A percentile compares a stretch with the other conserved stretches of the same genome.
These are phyloP conservation scores for Acanthococcus lagerstroemiae DNA, from an alignment of 2,888 invertebrate genomes.

Conservation along the genomic window DNA sequence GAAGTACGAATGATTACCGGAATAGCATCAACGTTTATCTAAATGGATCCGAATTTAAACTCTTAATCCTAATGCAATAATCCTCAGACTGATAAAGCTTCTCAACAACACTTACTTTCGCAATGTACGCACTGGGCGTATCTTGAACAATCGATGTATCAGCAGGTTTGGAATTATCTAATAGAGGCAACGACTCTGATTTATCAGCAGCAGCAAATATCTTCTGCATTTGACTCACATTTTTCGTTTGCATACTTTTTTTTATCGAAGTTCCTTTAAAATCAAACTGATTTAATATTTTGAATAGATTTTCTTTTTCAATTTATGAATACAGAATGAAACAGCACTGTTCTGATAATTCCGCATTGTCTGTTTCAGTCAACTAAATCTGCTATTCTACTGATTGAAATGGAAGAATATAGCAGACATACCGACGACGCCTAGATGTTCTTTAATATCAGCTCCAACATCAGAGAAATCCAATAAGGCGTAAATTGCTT, in stretches of 20 bases:
- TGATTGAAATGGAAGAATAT: not conserved
- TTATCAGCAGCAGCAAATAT: not conserved
- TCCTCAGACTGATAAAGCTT: no score
- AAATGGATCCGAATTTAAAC: no score
- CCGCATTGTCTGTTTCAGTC: not conserved
- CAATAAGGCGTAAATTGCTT: conserved; percentile 84
- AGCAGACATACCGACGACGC: conserved; percentile 20
- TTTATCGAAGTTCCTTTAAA: conserved; percentile 9
- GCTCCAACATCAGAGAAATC: conserved; percentile 91
- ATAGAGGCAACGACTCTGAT: conserved; percentile 11
- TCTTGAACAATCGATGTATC: no score
- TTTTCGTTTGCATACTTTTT: not conserved
- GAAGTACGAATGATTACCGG: no score
- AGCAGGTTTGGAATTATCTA: no score
- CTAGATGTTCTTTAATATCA: conserved; percentile 86
- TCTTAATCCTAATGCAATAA: no score
- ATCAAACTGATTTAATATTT: not conserved
- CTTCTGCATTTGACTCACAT: no score
- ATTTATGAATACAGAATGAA: not conserved
- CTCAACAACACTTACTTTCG: no score
- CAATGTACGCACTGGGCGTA: no score
- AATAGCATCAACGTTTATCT: no score
- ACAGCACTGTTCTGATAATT: not conserved
- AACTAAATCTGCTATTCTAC: no score
- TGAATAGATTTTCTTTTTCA: not conserved